Base-by-base conservation (phyloP, 2,888 invertebrate species). In the Charanyca ferruginea region DNA sequence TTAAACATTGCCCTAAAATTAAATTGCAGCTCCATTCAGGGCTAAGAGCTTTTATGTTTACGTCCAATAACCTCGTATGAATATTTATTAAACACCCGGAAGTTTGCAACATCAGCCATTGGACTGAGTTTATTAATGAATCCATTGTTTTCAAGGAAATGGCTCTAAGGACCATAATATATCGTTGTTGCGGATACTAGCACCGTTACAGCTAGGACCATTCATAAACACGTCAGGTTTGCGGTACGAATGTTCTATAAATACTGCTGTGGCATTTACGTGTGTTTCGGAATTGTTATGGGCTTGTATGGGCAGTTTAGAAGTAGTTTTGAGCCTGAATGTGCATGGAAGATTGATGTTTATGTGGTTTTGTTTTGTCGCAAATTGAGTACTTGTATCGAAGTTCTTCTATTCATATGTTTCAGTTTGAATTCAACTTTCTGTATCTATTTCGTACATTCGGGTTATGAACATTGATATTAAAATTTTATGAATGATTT, bases 181-280 rank as follows among this genome's bases (percentile, higher is more conserved):
- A 67, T 58, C 45, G 59, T 53, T 48, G 13, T 25, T 44, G 69
- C n/a, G 52, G 61, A 68, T 32, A 44, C 38, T 16, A 32, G 44
- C 20, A 23, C 48, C 25, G 42, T 25, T 65, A 16, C 7, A 20
- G 45, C 41, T 54, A 6, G 44, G 23, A 57, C 52, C 66, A 65
- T 77, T 72, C 77, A 77, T 80, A 78, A 78, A 77, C 55, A 72
- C 61, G 72, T 68, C 62, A 23, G 48, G 28, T 38, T 42, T 49
- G 58, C 16, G 45, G 63, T 48, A n/a, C 22, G 16, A 63, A 65
- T 52, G 54, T 32, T 44, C 68, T 66, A 66, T 80, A 77, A 69
- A 69, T 80, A 78, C 44, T 28, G 45, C 8, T 20, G 54, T 54
- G 42, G 35, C 51, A 20, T 66, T 61, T 51, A 78, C 67, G 60